Percentiles rank a stretch among this genome's conserved stretches.
Conservation (phyloP, 2,797 vertebrate species). For the Typhlichthys subterraneus region DNA sequence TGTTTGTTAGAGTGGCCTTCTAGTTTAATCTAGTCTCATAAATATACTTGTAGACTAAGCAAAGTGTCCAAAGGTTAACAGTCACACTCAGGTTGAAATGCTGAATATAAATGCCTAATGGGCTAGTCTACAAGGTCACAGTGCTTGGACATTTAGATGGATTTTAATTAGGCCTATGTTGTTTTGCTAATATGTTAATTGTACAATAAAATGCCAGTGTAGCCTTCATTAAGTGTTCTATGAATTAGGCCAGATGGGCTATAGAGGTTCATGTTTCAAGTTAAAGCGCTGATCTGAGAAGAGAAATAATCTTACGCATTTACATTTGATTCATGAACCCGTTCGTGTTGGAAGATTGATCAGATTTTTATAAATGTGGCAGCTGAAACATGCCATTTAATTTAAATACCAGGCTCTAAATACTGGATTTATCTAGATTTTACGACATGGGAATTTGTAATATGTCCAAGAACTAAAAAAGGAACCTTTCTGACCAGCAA, state of each 20-base stretch:
- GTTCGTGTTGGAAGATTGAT: too few species aligned
- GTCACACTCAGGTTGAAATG: slow-evolving; percentile 33
- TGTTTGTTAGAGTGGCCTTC: slow-evolving; percentile 11
- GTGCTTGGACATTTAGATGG: not conserved
- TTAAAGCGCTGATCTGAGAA: not conserved
- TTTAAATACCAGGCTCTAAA: too few species aligned
- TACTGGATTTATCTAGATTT: too few species aligned
- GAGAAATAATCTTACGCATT: too few species aligned
- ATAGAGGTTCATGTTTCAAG: not conserved
- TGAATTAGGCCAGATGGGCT: not conserved
- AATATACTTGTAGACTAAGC: slow-evolving; percentile 26
- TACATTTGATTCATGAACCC: too few species aligned
- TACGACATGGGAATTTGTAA: too few species aligned
- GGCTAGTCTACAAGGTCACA: slow-evolving; percentile 21
- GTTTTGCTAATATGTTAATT: too few species aligned
- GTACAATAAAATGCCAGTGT: not conserved
- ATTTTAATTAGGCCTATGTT: too few species aligned
- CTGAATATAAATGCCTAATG: slow-evolving; percentile 28
- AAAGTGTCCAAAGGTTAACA: slow-evolving; percentile 44
- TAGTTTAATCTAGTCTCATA: slow-evolving; percentile 37
- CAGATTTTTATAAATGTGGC: too few species aligned
- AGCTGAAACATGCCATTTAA: too few species aligned
- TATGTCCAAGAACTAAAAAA: too few species aligned
- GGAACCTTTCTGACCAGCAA: too few species aligned
- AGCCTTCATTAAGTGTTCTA: not conserved